These are phyloP conservation scores for Epinephelus cyanopodus DNA, from an alignment of 2,113 vertebrate genomes.

Conservation along the genomic window DNA sequence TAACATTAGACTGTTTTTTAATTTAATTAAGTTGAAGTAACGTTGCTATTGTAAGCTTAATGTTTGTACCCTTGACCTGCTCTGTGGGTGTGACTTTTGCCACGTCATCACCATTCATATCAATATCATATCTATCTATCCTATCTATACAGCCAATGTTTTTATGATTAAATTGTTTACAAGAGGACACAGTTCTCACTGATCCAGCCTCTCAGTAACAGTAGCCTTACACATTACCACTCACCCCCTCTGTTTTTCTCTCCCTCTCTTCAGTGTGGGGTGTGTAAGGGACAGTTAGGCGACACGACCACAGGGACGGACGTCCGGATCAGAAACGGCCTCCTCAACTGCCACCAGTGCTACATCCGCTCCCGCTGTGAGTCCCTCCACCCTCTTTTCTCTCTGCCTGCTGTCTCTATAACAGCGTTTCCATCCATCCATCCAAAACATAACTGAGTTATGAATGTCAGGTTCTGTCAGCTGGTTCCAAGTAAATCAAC, in stretches of 20 bases:
- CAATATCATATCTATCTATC: no score
- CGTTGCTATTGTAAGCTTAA: no score
- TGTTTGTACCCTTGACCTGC: no score
- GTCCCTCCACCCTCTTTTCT: constrained; percentile 59
- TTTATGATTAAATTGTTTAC: no score
- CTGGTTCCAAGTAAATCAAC: background rate
- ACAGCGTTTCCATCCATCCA: background rate
- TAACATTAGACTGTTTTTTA: no score
- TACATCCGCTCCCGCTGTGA: constrained; percentile 96
- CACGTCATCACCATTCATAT: no score
- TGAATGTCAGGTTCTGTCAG: background rate
- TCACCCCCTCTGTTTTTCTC: background rate
- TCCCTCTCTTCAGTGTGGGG: constrained; percentile 88
- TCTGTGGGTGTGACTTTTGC: no score
- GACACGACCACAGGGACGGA: constrained; percentile 94
- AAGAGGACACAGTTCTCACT: no score
- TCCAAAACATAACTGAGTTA: background rate
- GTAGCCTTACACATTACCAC: no score
- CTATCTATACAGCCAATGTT: no score
- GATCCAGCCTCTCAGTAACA: no score
- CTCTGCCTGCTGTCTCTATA: background rate
- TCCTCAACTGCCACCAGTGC: constrained; percentile 97
- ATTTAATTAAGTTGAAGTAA: no score
- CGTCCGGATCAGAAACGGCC: constrained; percentile 95
- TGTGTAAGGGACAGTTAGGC: constrained; percentile 96